Conservation (phyloP, 2,888 invertebrate species). For the Acleris emargana region DNA sequence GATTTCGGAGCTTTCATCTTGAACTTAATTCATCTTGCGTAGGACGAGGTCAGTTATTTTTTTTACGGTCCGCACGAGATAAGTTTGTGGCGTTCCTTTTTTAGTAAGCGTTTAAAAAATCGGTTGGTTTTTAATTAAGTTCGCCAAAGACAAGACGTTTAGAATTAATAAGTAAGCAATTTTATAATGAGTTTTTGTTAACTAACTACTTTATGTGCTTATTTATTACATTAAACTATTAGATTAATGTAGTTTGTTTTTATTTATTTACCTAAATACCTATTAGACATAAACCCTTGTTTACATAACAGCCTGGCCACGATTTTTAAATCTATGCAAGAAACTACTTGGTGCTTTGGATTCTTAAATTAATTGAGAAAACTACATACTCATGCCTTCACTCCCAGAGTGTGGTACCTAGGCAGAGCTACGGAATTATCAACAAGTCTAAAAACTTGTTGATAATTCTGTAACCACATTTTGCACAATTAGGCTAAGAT, state of each 20-base stretch:
- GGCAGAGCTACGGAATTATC: no score
- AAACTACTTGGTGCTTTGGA: no score
- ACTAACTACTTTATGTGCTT: constrained; percentile 30
- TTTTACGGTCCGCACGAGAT: neutral
- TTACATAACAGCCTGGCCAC: no score
- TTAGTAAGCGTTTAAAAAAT: constrained; percentile 15
- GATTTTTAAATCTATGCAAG: no score
- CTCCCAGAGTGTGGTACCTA: no score
- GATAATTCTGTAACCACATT: no score
- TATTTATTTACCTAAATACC: neutral
- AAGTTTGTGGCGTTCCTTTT: neutral
- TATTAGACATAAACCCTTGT: no score
- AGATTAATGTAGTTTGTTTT: constrained; percentile 7
- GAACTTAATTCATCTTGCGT: neutral
- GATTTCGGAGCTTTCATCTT: neutral
- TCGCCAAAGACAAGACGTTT: constrained; percentile 26
- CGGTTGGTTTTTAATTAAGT: constrained; percentile 15
- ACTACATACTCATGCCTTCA: no score
- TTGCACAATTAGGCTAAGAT: no score
- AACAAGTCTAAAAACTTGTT: no score
- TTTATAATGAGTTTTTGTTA: constrained; percentile 21
- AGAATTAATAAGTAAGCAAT: constrained; percentile 19
- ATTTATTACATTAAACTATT: constrained; percentile 36
- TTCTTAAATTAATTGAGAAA: no score
- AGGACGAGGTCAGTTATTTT: neutral